Evolutionary conservation across 35 echinoderm and acorn worm species (phyloP), one percentile per base, ranked within the genome.

Genomic region (Apostichopus parvimensis): DNA sequence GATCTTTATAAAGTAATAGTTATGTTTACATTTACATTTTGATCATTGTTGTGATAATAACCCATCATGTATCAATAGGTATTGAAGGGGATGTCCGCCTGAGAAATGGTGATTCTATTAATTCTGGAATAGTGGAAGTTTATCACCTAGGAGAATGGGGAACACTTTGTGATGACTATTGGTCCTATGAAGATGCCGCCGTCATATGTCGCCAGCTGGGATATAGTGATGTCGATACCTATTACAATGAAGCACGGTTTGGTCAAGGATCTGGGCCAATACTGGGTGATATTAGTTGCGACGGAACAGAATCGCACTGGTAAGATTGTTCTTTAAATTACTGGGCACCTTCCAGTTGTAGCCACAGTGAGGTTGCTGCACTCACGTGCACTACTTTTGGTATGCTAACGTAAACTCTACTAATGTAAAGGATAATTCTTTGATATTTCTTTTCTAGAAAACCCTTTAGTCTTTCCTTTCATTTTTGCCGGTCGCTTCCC

Each of bases 161-260:
- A 12, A 92, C 91, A 9, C 68, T 92, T n/a, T 92, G 91, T 92
- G 91, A 92, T 52, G 79, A 86, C 9, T 7, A 7, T 57, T 92
- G 91, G 91, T 60, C 56, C 22, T 73, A 85, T 20, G 68, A 83
- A 9, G 91, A 92, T 24, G 91, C 91, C 22, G 66, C 68, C 57
- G 91, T 92, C 34, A 57, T 82, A 13, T 82, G 79, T 82, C 79
- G 79, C 55, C 79, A 82, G 24, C 28, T 82, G 8, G 54, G 84
- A 26, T 82, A 54, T 8, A 57, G 5, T 24, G 79, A 6, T 57
- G 79, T n/a, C 7, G 71, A 73, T 73, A 18, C 15, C 20, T 73
- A 21, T 22, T 4, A 73, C 13, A 12, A 5, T 5, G 58, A 5
- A 60, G 58, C 11, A 7, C 6, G 1, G 7, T 12, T 60, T 34